A percentile compares a stretch with the other conserved stretches of the same genome.
Evolutionary conservation across 2,888 invertebrate genomes (phyloP).

Genomic region (Apodemia zela): DNA sequence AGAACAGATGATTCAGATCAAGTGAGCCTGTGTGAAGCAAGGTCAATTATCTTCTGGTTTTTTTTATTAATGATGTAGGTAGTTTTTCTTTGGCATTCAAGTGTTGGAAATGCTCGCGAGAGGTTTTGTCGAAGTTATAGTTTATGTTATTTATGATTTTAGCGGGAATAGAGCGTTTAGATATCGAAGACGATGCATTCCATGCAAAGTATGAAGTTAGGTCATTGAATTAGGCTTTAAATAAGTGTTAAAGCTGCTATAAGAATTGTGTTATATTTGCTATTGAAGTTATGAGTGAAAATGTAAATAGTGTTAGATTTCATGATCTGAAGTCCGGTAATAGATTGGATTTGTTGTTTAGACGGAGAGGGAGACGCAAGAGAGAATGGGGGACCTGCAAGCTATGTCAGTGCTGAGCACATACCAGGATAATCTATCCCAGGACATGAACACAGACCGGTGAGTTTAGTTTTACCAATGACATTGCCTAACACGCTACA

Average conservation of each 20-base stretch:
- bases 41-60: constrained; percentile 47
- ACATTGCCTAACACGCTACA: constrained; percentile 18
- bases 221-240: constrained; percentile 20
- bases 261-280: neutral
- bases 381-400: constrained; percentile 66
- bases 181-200: constrained; percentile 26
- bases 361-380: constrained; percentile 65
- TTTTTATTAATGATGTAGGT: constrained; percentile 30
- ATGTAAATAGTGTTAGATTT: constrained; percentile 27
- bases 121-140: constrained; percentile 49
- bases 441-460: constrained; percentile 82
- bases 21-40: constrained; percentile 41
- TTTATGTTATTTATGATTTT: constrained; percentile 49
- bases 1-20: constrained; percentile 52
- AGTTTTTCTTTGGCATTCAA: constrained; percentile 36
- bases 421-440: constrained; percentile 79
- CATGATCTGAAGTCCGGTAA: neutral
- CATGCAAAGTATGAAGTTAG: constrained; percentile 30
- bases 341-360: constrained; percentile 43
- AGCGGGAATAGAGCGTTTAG: constrained; percentile 32
- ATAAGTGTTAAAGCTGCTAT: neutral
- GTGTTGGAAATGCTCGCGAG: constrained; percentile 44
- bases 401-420: constrained; percentile 82
- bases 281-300: constrained; percentile 21
- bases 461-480: constrained; percentile 49